Evolutionary conservation across 2,888 invertebrate genomes (phyloP), one percentile per base, ranked within the genome.

Genomic region (Clusia tigrina): DNA sequence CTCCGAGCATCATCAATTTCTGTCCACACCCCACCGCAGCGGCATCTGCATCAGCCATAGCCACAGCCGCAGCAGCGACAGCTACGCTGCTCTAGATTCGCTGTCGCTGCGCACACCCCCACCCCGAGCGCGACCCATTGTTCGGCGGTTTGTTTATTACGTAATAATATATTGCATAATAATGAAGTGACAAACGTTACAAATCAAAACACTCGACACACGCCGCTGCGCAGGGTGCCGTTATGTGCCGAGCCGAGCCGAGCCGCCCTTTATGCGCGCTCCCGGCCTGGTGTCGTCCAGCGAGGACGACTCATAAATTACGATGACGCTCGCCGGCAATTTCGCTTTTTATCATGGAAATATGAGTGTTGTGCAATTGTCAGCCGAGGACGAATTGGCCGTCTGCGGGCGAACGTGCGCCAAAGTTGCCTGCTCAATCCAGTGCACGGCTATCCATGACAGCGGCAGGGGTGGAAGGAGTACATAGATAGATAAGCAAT

Each of bases 111-210:
- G 6, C 32, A 32, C 32, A 9, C 32, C 32, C 32, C 32, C 32
- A n/a, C n/a, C n/a, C n/a, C n/a, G 42, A 15, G 42, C n/a, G 9
- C n/a, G 42, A 15, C 42, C 6, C n/a, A 15, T 42, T 42, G 42
- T 42, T 3, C 48, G 10, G 18, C 22, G 48, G 48, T 48, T 2
- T 48, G 48, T 48, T 48, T 15, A 48, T 48, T 48, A 48, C 48
- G 20, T 62, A 60, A 71, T 71, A 73, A 77, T 80, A 79, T 78
- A 79, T 80, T 72, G 79, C 78, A 78, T 79, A 80, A 79, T 80
- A 80, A 80, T 80, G 79, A 80, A 80, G 80, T 80, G 80, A 80
- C 79, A 80, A 80, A 80, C 80, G 80, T 80, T 79, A 77, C 80
- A 80, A 80, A 80, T 80, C 80, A 80, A 80, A 80, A 77, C 80